Conservation (phyloP, 2,797 vertebrate genomes). For the Platyrinchus mystaceus region DNA sequence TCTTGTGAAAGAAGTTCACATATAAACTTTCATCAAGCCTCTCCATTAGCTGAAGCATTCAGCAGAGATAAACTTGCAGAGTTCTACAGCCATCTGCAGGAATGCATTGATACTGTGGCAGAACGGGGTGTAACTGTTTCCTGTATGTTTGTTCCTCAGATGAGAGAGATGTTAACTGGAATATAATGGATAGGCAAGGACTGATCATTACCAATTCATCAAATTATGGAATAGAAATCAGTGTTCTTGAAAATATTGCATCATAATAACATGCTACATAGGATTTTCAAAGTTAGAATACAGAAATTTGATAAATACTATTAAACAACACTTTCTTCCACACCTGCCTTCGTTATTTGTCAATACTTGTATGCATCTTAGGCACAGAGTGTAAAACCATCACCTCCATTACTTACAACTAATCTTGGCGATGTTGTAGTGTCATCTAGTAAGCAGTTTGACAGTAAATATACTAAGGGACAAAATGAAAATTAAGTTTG, state of each 20-base stretch:
- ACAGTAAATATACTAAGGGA: not conserved
- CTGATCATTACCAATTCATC: not conserved
- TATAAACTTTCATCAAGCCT: not conserved
- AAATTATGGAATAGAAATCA: not conserved
- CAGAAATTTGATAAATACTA: not conserved
- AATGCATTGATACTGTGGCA: constrained; percentile 64
- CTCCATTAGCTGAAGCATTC: not conserved
- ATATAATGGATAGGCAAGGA: not conserved
- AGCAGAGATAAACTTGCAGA: constrained; percentile 35
- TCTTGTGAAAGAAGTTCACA: not conserved
- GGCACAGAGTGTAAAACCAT: not conserved
- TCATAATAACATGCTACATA: not conserved
- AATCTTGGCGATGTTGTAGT: not conserved
- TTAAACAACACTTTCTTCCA: not conserved
- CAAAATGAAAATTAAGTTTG: not conserved
- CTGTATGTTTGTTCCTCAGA: not conserved
- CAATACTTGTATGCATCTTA: not conserved
- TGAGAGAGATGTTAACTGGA: not conserved
- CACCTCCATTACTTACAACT: not conserved
- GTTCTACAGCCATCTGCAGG: constrained; percentile 63
- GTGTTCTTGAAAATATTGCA: not conserved
- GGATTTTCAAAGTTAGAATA: not conserved
- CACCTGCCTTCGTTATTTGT: not conserved
- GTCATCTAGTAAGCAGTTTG: not conserved
- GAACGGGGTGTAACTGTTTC: not conserved